phyloP scores from a whole-genome alignment of 30 jellyfish, hydroid and myxozoan genomes.

The Hydractinia echinata region DNA sequence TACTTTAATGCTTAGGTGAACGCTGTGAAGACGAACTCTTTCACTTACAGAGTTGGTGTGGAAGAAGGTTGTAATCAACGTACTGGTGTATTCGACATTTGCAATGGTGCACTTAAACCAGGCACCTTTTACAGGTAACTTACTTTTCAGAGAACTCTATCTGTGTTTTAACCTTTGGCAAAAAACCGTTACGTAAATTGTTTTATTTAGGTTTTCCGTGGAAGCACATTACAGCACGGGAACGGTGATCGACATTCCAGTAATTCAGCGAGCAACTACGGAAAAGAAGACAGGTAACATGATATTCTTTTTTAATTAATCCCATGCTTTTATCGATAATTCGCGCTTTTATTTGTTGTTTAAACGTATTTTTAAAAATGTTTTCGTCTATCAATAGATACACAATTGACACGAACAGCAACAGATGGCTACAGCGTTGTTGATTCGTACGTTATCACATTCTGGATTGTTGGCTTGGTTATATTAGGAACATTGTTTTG shows the following conservation, averaged over 20 bases:
- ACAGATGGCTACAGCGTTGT: constrained; percentile 53
- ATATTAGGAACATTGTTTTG: constrained; percentile 75
- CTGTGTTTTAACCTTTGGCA: too few species aligned
- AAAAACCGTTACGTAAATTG: neutral
- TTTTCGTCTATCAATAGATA: neutral
- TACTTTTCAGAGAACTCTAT: neutral
- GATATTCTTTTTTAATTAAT: neutral
- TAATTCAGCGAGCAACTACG: neutral
- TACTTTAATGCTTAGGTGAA: neutral
- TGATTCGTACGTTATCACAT: constrained; percentile 65
- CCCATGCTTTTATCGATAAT: too few species aligned
- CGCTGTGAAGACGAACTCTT: constrained; percentile 16
- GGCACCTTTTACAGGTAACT: constrained; percentile 66
- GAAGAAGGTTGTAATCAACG: constrained; percentile 57
- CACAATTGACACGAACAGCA: constrained; percentile 5
- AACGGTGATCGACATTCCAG: neutral
- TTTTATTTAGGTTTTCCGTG: neutral
- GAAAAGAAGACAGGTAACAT: neutral
- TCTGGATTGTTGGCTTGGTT: constrained; percentile 93
- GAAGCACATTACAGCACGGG: constrained; percentile 8
- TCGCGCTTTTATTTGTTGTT: neutral
- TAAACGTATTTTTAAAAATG: neutral
- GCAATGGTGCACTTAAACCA: constrained; percentile 85
- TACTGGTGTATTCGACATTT: constrained; percentile 44
- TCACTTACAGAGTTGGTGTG: constrained; percentile 48